phyloP scores from a whole-genome alignment of 2,113 vertebrate genomes.

The Antechinus flavipes region DNA sequence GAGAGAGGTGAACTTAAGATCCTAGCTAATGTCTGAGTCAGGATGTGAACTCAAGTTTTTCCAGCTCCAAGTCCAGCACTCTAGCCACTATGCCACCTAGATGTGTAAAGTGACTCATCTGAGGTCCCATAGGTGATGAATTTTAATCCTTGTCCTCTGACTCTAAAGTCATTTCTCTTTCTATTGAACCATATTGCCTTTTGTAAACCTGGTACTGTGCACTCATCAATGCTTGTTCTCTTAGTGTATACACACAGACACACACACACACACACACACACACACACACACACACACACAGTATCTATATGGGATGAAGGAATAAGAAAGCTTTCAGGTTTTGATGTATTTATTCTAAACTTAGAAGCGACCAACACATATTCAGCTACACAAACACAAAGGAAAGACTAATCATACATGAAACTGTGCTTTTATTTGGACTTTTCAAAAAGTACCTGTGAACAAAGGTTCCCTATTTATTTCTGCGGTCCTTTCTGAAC shows the following conservation, averaged over 20 bases:
- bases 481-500: not conserved
- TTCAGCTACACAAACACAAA: not conserved
- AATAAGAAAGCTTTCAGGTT: not conserved
- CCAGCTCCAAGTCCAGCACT: not conserved
- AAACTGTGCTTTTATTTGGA: not conserved
- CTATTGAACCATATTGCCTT: not conserved
- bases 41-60: not conserved
- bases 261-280: not conserved
- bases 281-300: not conserved
- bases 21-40: not conserved
- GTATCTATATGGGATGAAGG: too few relatives aligned
- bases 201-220: not conserved
- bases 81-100: not conserved
- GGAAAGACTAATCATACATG: not conserved
- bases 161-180: not conserved
- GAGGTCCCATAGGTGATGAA: not conserved
- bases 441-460: not conserved
- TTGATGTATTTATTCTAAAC: not conserved
- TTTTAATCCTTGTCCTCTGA: not conserved
- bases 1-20: not conserved
- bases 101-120: not conserved
- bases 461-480: not conserved
- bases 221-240: conserved; percentile 18
- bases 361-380: not conserved
- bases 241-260: not conserved